A percentile compares a stretch with the other conserved stretches of the same genome.
Evolutionary conservation across 2,113 vertebrate genomes (phyloP).

Genomic region (Pelodiscus sinensis): DNA sequence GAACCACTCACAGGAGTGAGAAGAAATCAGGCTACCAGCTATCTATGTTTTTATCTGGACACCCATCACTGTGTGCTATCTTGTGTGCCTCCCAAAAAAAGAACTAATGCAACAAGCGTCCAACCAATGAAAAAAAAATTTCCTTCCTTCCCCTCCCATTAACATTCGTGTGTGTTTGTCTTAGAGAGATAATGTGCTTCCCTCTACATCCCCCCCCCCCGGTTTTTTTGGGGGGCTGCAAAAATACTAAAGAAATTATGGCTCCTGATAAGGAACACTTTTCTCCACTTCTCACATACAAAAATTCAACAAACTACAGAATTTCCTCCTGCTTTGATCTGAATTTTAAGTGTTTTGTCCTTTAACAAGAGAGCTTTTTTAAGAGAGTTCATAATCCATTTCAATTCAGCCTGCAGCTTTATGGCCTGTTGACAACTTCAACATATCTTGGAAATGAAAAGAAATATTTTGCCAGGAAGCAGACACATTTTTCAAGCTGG

Average conservation of each 20-base stretch:
- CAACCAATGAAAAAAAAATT: background rate
- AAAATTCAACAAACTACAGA: background rate
- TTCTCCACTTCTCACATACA: background rate
- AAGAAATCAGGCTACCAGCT: background rate
- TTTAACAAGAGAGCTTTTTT: background rate
- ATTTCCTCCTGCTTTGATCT: conserved; percentile 5
- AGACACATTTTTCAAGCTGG: background rate
- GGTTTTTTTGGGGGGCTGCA: background rate
- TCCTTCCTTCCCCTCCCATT: background rate
- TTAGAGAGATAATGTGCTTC: background rate
- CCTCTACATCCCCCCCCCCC: background rate
- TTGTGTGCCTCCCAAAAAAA: background rate
- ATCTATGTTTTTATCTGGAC: background rate
- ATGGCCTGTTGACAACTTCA: background rate
- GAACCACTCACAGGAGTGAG: background rate
- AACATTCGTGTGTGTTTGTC: background rate
- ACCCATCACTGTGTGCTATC: background rate
- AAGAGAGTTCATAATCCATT: background rate
- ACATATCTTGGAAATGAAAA: conserved; percentile 56
- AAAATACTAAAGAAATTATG: background rate
- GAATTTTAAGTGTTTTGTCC: background rate
- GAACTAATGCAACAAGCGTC: background rate
- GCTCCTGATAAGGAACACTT: background rate
- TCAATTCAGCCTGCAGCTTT: conserved; percentile 1
- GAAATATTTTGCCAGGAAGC: conserved; percentile 41